Percentiles rank a stretch among this genome's conserved stretches.
These are phyloP conservation scores for Spongilla lacustris DNA, from an alignment of 37 sponge, comb jelly and placozoan genomes.

Conservation along the genomic window DNA sequence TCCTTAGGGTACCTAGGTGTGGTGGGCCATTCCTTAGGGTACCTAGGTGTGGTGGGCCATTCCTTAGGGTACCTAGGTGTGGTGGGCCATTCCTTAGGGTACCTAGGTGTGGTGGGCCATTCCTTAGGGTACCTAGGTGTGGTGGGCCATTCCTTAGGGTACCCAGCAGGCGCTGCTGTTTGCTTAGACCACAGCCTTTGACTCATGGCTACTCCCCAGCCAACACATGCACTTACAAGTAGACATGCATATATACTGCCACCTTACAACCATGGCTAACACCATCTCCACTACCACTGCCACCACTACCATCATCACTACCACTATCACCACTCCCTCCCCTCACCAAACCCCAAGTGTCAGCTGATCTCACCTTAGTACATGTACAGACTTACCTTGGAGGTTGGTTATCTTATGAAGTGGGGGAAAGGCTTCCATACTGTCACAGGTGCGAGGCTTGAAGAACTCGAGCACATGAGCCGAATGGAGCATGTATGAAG, in stretches of 20 bases:
- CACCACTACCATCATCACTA: neutral
- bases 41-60: too few relatives aligned
- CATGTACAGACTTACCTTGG: conserved; percentile 37
- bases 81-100: too few relatives aligned
- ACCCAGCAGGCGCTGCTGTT: too few relatives aligned
- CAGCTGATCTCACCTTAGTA: neutral
- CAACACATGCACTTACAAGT: neutral
- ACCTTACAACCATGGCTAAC: too few relatives aligned
- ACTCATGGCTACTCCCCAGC: neutral
- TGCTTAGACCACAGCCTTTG: too few relatives aligned
- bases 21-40: too few relatives aligned
- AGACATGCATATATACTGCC: neutral
- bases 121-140: too few relatives aligned
- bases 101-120: too few relatives aligned
- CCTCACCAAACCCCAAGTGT: too few relatives aligned
- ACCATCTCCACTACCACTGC: neutral
- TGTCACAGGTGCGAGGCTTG: conserved; percentile 52
- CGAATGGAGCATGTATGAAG: conserved; percentile 37
- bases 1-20: too few relatives aligned
- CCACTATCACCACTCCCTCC: neutral
- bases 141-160: too few relatives aligned
- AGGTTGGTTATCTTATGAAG: conserved; percentile 75
- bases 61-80: too few relatives aligned
- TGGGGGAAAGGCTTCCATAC: conserved; percentile 49
- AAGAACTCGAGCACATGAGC: conserved; percentile 78